phyloP scores from a whole-genome alignment of 1,140 invertebrate genomes.

The Frieseomelitta varia region DNA sequence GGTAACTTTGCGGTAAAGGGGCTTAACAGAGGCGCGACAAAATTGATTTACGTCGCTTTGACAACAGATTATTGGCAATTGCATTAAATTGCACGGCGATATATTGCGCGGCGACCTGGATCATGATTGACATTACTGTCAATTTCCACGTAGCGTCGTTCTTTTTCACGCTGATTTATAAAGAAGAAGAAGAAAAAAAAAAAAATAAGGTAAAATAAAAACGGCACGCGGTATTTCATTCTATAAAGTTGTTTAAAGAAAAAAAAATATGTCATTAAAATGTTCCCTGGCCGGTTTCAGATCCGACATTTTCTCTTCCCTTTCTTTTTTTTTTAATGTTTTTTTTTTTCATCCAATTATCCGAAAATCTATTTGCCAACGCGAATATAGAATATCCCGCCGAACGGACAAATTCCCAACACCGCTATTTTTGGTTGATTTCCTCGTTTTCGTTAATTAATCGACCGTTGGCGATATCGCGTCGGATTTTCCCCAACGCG shows the following conservation, averaged over 20 bases:
- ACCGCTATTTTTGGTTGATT: too few species aligned
- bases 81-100: slow-evolving; percentile 9
- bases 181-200: too few species aligned
- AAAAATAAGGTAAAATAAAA: too few species aligned
- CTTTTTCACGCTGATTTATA: not conserved
- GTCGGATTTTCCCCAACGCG: too few species aligned
- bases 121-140: not conserved
- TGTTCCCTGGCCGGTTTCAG: not conserved
- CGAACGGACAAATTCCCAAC: not conserved
- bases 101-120: not conserved
- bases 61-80: slow-evolving; percentile 20
- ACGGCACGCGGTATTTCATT: not conserved
- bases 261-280: not conserved
- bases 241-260: not conserved
- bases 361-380: not conserved
- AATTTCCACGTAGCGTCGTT: not conserved
- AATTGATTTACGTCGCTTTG: slow-evolving; percentile 1
- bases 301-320: not conserved
- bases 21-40: not conserved
- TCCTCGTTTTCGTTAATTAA: not conserved
- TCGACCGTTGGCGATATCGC: too few species aligned
- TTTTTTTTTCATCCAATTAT: not conserved
- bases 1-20: not conserved
- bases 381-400: not conserved
- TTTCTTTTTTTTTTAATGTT: too few species aligned